Conservation (phyloP, 2,113 vertebrate species). For the Labeo rohita region DNA sequence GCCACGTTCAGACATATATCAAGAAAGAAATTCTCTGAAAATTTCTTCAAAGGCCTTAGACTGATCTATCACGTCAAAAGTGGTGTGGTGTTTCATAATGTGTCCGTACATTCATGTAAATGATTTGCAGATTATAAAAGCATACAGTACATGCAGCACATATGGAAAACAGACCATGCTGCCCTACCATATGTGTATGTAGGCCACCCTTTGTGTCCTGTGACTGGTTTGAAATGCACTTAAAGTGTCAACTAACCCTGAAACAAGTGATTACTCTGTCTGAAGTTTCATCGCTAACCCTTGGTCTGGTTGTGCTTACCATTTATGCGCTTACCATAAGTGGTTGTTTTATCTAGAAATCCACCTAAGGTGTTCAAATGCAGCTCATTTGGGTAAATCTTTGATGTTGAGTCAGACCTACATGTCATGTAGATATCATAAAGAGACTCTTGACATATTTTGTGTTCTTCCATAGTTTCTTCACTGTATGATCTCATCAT, state of each 20-base stretch:
- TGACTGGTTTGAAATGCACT: conserved; percentile 41
- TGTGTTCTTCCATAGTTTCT: neutral
- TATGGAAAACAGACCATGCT: conserved; percentile 25
- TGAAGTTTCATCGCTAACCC: neutral
- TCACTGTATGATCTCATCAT: neutral
- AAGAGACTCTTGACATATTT: neutral
- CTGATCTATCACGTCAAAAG: conserved; percentile 12
- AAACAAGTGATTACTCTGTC: neutral
- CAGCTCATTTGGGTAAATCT: neutral
- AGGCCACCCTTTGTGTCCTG: conserved; percentile 24
- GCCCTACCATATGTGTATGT: conserved; percentile 8
- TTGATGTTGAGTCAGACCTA: neutral
- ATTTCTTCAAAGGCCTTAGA: conserved; percentile 26
- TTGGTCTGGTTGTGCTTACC: neutral
- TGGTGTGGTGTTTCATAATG: conserved; percentile 20
- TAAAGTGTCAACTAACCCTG: conserved; percentile 8
- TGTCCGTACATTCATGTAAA: conserved; percentile 33
- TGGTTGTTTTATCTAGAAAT: neutral
- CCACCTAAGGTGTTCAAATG: neutral
- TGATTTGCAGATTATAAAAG: conserved; percentile 39
- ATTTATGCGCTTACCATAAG: neutral
- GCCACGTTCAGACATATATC: conserved; percentile 29
- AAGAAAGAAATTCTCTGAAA: neutral
- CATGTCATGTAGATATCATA: neutral
- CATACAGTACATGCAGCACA: conserved; percentile 18